These are phyloP conservation scores for Corbicula japonica DNA, from an alignment of 2,888 invertebrate genomes.

Conservation along the genomic window DNA sequence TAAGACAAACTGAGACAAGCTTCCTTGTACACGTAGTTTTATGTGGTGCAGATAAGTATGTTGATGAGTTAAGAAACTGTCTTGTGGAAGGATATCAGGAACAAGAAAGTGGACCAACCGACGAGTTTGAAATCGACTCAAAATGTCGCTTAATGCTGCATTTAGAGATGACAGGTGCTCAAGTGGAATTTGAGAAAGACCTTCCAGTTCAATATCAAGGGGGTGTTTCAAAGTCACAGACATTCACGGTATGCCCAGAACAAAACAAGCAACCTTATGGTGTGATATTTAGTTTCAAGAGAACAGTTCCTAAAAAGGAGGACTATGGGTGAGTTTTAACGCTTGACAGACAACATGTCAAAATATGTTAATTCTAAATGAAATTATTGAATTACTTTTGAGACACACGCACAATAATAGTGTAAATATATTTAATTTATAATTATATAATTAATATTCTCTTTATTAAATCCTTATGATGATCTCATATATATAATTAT, in stretches of 20 bases:
- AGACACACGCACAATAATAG: too few species aligned
- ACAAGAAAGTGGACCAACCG: neutral
- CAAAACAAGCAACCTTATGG: neutral
- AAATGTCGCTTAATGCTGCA: neutral
- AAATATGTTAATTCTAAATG: too few species aligned
- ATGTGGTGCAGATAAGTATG: neutral
- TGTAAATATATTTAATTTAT: too few species aligned
- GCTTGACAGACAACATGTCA: too few species aligned
- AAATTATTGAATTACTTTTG: too few species aligned
- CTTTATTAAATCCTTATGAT: too few species aligned
- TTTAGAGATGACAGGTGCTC: neutral
- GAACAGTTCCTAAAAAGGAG: neutral
- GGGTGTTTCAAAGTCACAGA: neutral
- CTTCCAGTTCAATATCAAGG: conserved; percentile 10
- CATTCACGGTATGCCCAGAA: neutral
- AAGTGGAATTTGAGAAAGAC: neutral
- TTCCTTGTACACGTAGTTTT: conserved; percentile 16
- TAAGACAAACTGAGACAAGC: neutral
- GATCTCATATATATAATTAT: too few species aligned
- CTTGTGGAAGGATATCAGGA: neutral
- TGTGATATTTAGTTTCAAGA: neutral
- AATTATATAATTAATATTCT: too few species aligned
- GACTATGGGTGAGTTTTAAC: too few species aligned
- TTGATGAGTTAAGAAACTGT: neutral
- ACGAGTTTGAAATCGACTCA: neutral